Evolutionary conservation across 64 coral and sea anemone species (phyloP).

Genomic region (Platygyra sinensis): DNA sequence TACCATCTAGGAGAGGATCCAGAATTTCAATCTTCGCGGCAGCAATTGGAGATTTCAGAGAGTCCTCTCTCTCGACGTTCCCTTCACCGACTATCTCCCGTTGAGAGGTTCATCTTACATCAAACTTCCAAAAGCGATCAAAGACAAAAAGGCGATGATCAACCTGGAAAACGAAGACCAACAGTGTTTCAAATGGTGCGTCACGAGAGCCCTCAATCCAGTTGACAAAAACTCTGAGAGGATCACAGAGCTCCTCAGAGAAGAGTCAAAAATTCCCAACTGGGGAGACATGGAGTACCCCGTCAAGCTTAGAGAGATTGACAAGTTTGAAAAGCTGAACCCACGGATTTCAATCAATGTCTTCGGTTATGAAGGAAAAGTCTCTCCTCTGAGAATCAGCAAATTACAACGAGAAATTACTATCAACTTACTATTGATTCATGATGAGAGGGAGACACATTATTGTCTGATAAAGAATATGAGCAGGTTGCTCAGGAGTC

Average conservation of each 20-base stretch:
- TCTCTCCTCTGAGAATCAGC: not conserved
- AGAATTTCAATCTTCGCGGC: too few species aligned
- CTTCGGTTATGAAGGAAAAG: not conserved
- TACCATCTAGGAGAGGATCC: too few species aligned
- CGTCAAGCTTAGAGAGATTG: not conserved
- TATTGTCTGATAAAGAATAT: constrained; percentile 44
- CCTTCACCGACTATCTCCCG: too few species aligned
- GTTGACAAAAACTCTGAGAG: not conserved
- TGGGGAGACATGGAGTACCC: constrained; percentile 32
- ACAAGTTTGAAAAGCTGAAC: not conserved
- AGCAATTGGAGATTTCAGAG: too few species aligned
- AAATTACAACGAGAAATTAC: not conserved
- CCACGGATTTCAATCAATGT: not conserved
- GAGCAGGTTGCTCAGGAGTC: not conserved
- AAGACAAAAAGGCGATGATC: constrained; percentile 29
- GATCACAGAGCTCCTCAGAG: not conserved
- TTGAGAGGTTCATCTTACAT: constrained; percentile 25
- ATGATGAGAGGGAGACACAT: constrained; percentile 3
- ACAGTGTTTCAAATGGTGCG: too few species aligned
- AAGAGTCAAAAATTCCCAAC: not conserved
- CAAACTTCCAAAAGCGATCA: not conserved
- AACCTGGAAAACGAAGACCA: constrained; percentile 13
- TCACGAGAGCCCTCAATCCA: too few species aligned
- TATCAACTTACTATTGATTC: too few species aligned
- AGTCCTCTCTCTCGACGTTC: too few species aligned